Evolutionary conservation across 2,113 vertebrate genomes (phyloP).

Genomic region (Lasiurus cinereus): DNA sequence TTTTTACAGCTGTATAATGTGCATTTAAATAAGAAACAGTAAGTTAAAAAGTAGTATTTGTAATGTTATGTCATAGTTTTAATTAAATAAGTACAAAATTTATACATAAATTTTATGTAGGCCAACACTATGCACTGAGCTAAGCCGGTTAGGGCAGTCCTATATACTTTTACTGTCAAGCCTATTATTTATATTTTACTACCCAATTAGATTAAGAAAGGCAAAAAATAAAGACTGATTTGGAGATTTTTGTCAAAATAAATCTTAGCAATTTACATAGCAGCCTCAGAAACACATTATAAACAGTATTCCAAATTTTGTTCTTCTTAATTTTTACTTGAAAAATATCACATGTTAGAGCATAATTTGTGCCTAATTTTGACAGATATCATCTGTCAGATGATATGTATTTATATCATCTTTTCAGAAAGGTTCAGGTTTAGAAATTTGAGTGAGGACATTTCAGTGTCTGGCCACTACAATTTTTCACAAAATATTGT

Average conservation of each 20-base stretch:
- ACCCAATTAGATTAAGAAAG: neutral
- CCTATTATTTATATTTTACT: neutral
- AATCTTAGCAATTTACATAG: conserved; percentile 58
- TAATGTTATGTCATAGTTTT: neutral
- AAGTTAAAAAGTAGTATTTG: neutral
- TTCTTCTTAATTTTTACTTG: conserved; percentile 8
- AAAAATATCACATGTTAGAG: conserved; percentile 62
- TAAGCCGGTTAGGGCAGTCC: neutral
- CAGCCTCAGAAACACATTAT: conserved; percentile 36
- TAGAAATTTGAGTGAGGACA: conserved; percentile 59
- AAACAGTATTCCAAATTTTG: conserved; percentile 2
- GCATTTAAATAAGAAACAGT: neutral
- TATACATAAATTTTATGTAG: neutral
- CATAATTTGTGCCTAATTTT: conserved; percentile 45
- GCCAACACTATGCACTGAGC: too few species aligned
- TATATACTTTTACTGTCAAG: neutral
- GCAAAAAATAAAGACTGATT: conserved; percentile 62
- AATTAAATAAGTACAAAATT: neutral
- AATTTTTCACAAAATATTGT: conserved; percentile 66
- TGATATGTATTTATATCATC: conserved; percentile 23
- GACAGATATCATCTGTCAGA: neutral
- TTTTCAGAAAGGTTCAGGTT: conserved; percentile 49
- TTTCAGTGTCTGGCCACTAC: neutral
- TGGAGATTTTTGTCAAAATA: conserved; percentile 40
- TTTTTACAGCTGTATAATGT: neutral